Evolutionary conservation across 2,113 vertebrate species (phyloP), one percentile per base, ranked within the genome.

Genomic region (Chinchilla lanigera): DNA sequence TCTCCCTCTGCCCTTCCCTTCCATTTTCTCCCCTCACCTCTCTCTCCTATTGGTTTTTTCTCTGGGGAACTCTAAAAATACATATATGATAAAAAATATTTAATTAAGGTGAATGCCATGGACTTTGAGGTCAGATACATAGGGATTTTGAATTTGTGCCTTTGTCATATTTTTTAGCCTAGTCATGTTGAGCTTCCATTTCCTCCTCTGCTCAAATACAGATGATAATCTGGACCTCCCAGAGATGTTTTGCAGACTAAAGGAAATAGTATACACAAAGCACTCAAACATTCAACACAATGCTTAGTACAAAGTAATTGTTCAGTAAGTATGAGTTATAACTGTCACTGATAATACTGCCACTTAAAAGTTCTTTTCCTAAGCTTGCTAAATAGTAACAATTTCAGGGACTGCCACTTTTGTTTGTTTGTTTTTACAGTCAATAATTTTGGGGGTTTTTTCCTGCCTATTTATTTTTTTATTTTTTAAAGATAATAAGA

Each of bases 131-230:
- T 94, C 35, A 96, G 24, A 83, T 14, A 82, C 17, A 92, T 52
- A 22, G 63, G 26, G 9, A 50, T 84, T 96, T 93, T 90, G 54
- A 93, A 97, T 17, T 77, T 93, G 9, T 80, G 22, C 54, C 52
- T 86, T 58, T 95, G 80, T 13, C 80, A 69, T 65, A 16, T 89
- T 92, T 78, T 56, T 94, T 78, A 92, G 44, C 54, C 30, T 94
- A 75, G 30, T 92, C 56, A 77, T 44, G 5, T 56, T 87, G 54
- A 41, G 7, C 38, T n/a, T 96, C 75, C 3, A n/a, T 73, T 96
- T 96, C 38, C 11, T 97, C 47, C 82, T 95, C 47, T 93, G 80
- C 60, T 60, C 89, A 96, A 92, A 90, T 60, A n/a, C 1, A n/a
- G n/a, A 54, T 65, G 91, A 89, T 86, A 90, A 94, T 69, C 41